Evolutionary conservation across 2,113 vertebrate genomes (phyloP).

Genomic region (Dendropsophus ebraccatus): DNA sequence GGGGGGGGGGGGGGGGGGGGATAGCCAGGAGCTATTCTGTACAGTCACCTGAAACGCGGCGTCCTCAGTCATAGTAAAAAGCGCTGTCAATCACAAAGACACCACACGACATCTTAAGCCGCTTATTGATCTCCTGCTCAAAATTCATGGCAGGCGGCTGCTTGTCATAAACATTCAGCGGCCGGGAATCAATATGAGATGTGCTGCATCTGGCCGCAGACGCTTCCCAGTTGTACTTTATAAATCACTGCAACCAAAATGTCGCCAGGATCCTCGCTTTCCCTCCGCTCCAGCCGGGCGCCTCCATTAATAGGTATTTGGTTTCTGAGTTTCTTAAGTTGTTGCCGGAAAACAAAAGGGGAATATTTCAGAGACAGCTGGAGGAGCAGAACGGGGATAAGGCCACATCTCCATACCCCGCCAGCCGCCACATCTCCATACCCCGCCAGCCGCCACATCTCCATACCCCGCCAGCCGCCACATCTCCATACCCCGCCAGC

Average conservation of each 20-base stretch:
- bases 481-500: no score
- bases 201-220: slow-evolving; percentile 63
- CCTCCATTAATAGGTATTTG: slow-evolving; percentile 62
- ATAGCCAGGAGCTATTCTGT: slow-evolving; percentile 21
- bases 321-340: slow-evolving; percentile 43
- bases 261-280: slow-evolving; percentile 58
- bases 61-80: slow-evolving; percentile 28
- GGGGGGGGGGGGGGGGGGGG: no score
- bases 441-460: no score
- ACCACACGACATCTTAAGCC: slow-evolving; percentile 64
- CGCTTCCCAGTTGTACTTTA: slow-evolving; percentile 67
- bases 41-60: background rate
- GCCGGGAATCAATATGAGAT: slow-evolving; percentile 71
- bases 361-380: background rate
- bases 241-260: slow-evolving; percentile 64
- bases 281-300: slow-evolving; percentile 49
- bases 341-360: background rate
- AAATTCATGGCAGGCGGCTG: slow-evolving; percentile 65
- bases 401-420: no score
- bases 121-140: slow-evolving; percentile 70
- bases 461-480: no score
- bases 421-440: no score
- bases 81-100: slow-evolving; percentile 57
- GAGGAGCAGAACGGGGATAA: background rate
- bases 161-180: slow-evolving; percentile 74